These are phyloP conservation scores for Cistogaster globosa DNA, from an alignment of 2,888 invertebrate species.

Conservation along the genomic window DNA sequence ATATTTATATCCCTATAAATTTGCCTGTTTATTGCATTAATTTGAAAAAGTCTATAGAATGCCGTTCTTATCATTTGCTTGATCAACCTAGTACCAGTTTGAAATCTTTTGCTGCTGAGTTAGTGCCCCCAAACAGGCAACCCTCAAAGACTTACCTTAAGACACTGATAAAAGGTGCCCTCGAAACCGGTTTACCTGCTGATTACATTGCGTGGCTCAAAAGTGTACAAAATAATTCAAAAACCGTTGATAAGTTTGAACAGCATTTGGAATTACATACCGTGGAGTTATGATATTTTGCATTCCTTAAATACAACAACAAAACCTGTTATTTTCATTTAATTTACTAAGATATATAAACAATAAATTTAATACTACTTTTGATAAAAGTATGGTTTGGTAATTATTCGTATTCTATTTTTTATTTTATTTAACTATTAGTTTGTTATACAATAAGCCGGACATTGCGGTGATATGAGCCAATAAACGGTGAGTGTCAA, in stretches of 20 bases:
- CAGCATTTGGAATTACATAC: slow-evolving; percentile 80
- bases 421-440: no score
- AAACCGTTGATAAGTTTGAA: slow-evolving; percentile 84
- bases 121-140: slow-evolving; percentile 85
- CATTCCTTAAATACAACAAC: no score
- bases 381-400: no score
- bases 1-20: slow-evolving; percentile 66
- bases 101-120: slow-evolving; percentile 76
- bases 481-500: no score
- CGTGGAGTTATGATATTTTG: slow-evolving; percentile 61
- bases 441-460: no score
- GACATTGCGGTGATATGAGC: no score
- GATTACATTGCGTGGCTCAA: slow-evolving; percentile 88
- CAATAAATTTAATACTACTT: no score
- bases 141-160: slow-evolving; percentile 91
- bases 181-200: slow-evolving; percentile 85
- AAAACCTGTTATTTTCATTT: no score
- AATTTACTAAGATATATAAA: no score
- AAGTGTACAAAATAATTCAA: slow-evolving; percentile 89
- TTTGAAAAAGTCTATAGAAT: slow-evolving; percentile 77
- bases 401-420: no score
- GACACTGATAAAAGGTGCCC: slow-evolving; percentile 80
- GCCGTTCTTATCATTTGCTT: slow-evolving; percentile 89
- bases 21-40: slow-evolving; percentile 59
- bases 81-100: slow-evolving; percentile 84